Evolutionary conservation across 2,113 vertebrate genomes (phyloP).

Genomic region (Sialia sialis): DNA sequence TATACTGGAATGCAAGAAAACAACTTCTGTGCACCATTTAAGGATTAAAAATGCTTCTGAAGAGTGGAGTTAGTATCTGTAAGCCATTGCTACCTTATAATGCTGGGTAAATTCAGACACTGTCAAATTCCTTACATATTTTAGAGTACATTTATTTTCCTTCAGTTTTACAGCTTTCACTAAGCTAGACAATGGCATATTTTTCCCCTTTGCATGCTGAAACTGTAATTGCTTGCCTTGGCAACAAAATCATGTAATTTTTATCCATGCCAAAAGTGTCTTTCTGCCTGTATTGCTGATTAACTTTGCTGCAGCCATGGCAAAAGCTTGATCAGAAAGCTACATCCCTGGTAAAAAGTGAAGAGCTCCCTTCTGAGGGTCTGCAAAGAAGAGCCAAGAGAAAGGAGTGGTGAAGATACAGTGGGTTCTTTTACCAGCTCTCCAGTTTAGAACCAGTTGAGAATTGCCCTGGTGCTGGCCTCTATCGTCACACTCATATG

Average conservation of each 20-base stretch:
- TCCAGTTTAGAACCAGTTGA: background rate
- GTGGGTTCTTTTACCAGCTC: background rate
- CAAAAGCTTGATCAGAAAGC: background rate
- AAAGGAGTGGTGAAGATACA: background rate
- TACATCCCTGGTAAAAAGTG: background rate
- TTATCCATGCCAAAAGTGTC: background rate
- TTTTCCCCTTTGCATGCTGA: background rate
- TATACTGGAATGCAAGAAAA: background rate
- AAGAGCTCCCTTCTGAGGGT: background rate
- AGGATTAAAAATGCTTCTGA: constrained; percentile 37
- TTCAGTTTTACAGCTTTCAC: constrained; percentile 19
- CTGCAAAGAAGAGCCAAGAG: background rate
- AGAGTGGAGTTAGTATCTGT: background rate
- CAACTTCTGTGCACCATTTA: background rate
- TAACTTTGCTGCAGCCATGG: background rate
- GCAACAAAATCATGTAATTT: constrained; percentile 21
- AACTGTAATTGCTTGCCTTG: constrained; percentile 19
- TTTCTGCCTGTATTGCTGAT: background rate
- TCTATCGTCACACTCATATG: background rate
- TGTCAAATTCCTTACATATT: constrained; percentile 30
- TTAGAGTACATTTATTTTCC: background rate
- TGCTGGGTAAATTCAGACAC: background rate
- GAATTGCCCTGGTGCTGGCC: background rate
- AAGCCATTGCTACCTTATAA: background rate
- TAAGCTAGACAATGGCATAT: background rate